Evolutionary conservation across 2,888 invertebrate genomes (phyloP), one percentile per base, ranked within the genome.

Genomic region (Psylliodes chrysocephalus): DNA sequence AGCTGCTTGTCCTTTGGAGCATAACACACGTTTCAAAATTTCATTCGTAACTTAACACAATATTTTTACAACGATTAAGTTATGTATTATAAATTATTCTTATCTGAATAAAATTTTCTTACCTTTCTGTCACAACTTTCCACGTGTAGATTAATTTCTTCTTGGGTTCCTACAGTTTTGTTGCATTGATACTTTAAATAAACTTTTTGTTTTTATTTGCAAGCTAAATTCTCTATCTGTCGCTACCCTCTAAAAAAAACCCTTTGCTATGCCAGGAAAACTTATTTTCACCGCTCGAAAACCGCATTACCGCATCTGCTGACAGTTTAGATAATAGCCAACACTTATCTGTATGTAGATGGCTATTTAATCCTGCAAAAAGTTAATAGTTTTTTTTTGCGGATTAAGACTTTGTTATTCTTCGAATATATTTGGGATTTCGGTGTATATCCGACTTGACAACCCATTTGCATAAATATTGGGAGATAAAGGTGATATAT

Each of bases 241-340:
- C 68, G 64, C 63, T 66, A 69, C 65, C 67, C 17, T 30, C 52
- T 8, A 14, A 51, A 60, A 47, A 49, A 19, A 17, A 40, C 33
- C 40, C 49, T 22, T 49, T 59, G 17, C 17, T 40, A 42, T 42
- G 14, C 52, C 46, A 40, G 57, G 57, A 63, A 63, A 66, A 70
- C 66, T 66, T 64, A 70, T 67, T 70, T 70, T 68, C 68, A 71
- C 71, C 71, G 70, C 71, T 70, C 65, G 65, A 71, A 69, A 69
- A 72, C 73, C 73, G 68, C 71, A 70, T 55, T 55, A 66, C 62
- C 66, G 64, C 75, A 74, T 69, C 73, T 74, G 74, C 71, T 74
- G 73, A 73, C 75, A 74, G 70, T 69, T 71, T 68, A 72, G 72
- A 72, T 75, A 75, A 75, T 74, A 74, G 74, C 75, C 74, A 67